Evolutionary conservation across 2,888 invertebrate species (phyloP).

Genomic region (Rhaphigaster nebulosa): DNA sequence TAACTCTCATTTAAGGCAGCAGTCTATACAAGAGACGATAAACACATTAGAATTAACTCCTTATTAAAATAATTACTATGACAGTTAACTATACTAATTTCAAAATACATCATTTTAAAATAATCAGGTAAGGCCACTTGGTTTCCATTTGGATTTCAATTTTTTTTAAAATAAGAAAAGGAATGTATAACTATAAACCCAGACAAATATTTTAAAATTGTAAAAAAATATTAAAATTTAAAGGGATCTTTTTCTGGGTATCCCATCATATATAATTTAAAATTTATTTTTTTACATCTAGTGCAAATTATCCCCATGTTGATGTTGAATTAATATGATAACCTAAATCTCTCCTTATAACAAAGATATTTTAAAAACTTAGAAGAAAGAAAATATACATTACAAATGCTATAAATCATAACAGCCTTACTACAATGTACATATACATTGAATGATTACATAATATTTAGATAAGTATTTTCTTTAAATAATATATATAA

Average conservation of each 20-base stretch:
- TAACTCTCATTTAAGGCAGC: slow-evolving; percentile 56
- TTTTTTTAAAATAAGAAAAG: slow-evolving; percentile 40
- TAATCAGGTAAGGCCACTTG: slow-evolving; percentile 56
- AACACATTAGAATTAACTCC: slow-evolving; percentile 38
- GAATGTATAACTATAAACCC: slow-evolving; percentile 45
- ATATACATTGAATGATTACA: slow-evolving; percentile 48
- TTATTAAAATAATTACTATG: slow-evolving; percentile 32
- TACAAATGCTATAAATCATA: slow-evolving; percentile 33
- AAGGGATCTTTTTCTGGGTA: slow-evolving; percentile 42
- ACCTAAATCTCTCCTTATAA: slow-evolving; percentile 42
- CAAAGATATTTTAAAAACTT: slow-evolving; percentile 45
- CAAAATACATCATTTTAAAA: slow-evolving; percentile 57
- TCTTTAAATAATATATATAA: slow-evolving; percentile 42
- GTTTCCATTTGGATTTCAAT: slow-evolving; percentile 28
- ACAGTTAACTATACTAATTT: slow-evolving; percentile 54
- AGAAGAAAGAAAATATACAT: slow-evolving; percentile 36
- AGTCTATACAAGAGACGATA: slow-evolving; percentile 54
- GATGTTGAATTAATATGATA: slow-evolving; percentile 36
- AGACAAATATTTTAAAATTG: slow-evolving; percentile 46
- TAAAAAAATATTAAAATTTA: slow-evolving; percentile 52
- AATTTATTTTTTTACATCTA: slow-evolving; percentile 46
- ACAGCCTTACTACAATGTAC: slow-evolving; percentile 48
- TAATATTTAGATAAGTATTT: slow-evolving; percentile 26
- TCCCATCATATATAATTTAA: slow-evolving; percentile 57
- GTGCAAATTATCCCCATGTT: slow-evolving; percentile 53